Percentiles rank a stretch among this genome's conserved stretches.
These are phyloP conservation scores for Passerina amoena DNA, from an alignment of 2,113 vertebrate genomes.

Conservation along the genomic window DNA sequence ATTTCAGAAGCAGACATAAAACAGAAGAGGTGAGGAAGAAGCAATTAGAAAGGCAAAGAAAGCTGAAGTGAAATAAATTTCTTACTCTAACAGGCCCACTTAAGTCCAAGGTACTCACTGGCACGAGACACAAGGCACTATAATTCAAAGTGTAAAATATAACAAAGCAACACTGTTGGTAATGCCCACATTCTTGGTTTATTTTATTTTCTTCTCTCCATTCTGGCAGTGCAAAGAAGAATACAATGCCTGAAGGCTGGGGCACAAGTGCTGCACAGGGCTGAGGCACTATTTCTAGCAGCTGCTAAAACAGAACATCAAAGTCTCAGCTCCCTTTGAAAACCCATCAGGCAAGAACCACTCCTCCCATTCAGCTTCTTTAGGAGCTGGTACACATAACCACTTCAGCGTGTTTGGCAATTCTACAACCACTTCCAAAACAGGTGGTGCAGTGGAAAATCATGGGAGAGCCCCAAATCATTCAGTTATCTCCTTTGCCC, in stretches of 20 bases:
- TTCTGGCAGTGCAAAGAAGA: slow-evolving; percentile 37
- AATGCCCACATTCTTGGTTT: background rate
- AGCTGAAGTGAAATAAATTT: background rate
- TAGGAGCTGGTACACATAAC: slow-evolving; percentile 84
- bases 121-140: background rate
- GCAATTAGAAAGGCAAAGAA: background rate
- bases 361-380: slow-evolving; percentile 85
- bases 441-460: slow-evolving; percentile 44
- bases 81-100: background rate
- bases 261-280: slow-evolving; percentile 62
- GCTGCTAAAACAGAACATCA: slow-evolving; percentile 89
- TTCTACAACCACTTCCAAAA: slow-evolving; percentile 28
- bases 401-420: slow-evolving; percentile 91
- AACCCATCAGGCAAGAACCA: slow-evolving; percentile 79
- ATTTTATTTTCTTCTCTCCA: slow-evolving; percentile 1
- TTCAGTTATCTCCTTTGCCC: background rate
- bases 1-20: background rate
- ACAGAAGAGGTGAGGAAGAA: background rate
- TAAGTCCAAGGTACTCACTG: background rate
- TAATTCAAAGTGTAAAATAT: background rate
- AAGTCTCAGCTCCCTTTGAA: slow-evolving; percentile 86
- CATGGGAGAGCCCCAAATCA: background rate
- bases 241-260: background rate
- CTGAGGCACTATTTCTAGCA: slow-evolving; percentile 90
- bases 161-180: background rate